These are phyloP conservation scores for Tholera decimalis DNA, from an alignment of 2,888 invertebrate genomes.

Conservation along the genomic window DNA sequence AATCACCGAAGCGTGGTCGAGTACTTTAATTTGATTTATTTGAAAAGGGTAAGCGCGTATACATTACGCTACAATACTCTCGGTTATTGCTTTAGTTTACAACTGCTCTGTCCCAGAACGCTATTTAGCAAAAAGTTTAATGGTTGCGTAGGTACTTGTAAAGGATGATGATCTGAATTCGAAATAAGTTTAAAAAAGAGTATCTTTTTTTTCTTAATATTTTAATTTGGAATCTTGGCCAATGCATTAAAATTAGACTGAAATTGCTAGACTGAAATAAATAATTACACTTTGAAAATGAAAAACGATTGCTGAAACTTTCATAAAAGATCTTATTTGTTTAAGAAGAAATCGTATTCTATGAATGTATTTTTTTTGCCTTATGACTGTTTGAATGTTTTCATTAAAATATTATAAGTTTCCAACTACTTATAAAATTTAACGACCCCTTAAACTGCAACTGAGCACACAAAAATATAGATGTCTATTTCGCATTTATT, in stretches of 20 bases:
- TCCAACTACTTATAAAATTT: not conserved
- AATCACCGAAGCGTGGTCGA: conserved; percentile 85
- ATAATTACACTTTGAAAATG: no score
- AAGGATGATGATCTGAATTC: conserved; percentile 48
- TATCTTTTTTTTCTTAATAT: not conserved
- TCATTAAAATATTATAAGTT: not conserved
- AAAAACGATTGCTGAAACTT: not conserved
- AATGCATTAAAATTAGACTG: not conserved
- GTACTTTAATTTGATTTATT: conserved; percentile 91
- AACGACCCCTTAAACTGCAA: not conserved
- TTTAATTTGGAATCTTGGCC: not conserved
- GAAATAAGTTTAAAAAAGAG: conserved; percentile 11
- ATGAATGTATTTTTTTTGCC: not conserved
- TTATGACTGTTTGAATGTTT: not conserved
- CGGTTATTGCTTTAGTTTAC: conserved; percentile 65
- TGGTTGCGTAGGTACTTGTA: conserved; percentile 54
- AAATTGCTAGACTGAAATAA: no score
- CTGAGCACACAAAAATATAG: conserved; percentile 15
- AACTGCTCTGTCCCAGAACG: conserved; percentile 63
- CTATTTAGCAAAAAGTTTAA: conserved; percentile 69
- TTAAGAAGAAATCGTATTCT: not conserved
- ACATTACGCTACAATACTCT: conserved; percentile 82
- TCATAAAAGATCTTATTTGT: not conserved
- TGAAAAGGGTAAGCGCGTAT: conserved; percentile 88
- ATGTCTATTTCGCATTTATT: conserved; percentile 55